Base-by-base conservation (phyloP, 2,797 vertebrate species). In the Sebastes diaconus region DNA sequence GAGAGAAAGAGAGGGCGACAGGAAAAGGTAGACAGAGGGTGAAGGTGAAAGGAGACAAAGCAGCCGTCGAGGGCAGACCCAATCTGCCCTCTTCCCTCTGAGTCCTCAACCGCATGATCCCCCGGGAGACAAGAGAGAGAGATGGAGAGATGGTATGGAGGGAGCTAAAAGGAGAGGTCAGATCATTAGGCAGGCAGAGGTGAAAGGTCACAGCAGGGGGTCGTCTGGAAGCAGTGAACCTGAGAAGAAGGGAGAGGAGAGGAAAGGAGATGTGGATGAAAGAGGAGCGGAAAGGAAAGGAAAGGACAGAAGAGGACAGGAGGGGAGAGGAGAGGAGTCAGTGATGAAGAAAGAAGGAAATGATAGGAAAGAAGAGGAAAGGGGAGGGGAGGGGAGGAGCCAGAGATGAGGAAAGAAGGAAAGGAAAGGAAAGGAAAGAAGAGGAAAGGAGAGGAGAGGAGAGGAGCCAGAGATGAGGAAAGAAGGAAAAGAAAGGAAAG, bases 21-120 rank as follows among this genome's bases (percentile, higher is more conserved):
- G 10, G 20, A 42, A 30, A 46, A 34, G 50, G 59, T 27, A 77
- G 76, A 87, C 79, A 76, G 61, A 50, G 77, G 88, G 83, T 92
- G 85, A 91, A 92, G 92, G 93, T 91, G 89, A 93, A 90, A 88
- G 58, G 75, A 85, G 70, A 82, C 81, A 77, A 90, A 84, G 84
- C 79, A 73, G 70, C 59, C 24, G 6, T 16, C 54, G 70, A 81
- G 69, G 70, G 52, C 57, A 75, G 74, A 63, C 67, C 67, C 20
- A 75, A n/a, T 72, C 84, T 83, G 66, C 77, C 77, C 81, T 81
- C 70, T 30, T 81, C 65, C 77, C 85, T 81, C 65, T 25, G 64
- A 84, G 75, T 68, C 70, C 84, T 89, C 84, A 25, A 60, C 73
- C 76, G 58, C 69, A 22, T 9, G n/a, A 36, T 86, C 89, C 91